Evolutionary conservation across 1,140 invertebrate genomes (phyloP).

Genomic region (Hypsibius dujardini): DNA sequence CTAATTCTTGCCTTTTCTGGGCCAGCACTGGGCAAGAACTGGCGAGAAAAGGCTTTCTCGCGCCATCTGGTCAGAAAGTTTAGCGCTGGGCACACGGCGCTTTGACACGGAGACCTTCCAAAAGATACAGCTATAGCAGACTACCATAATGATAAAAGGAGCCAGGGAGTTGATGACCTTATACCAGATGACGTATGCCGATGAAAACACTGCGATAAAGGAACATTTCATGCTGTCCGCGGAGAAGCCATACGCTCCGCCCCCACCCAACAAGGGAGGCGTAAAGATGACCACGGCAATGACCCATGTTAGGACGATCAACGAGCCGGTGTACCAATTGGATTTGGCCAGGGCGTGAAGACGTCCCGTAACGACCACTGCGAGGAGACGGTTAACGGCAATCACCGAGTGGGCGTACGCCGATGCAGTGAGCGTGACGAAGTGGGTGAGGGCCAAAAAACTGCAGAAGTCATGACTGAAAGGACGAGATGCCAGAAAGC

Average conservation of each 20-base stretch:
- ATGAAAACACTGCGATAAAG: neutral
- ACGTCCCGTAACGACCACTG: neutral
- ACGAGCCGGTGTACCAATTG: neutral
- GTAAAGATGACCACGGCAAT: slow-evolving; percentile 1
- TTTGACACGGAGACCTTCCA: neutral
- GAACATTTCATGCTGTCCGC: slow-evolving; percentile 1
- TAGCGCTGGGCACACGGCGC: neutral
- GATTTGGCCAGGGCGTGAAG: neutral
- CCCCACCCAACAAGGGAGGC: neutral
- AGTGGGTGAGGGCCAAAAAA: neutral
- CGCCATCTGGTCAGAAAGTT: too few relatives aligned
- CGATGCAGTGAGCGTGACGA: neutral
- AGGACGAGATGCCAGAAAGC: neutral
- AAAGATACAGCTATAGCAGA: neutral
- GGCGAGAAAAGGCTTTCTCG: too few relatives aligned
- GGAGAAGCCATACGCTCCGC: neutral
- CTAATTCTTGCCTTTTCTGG: too few relatives aligned
- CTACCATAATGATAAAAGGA: neutral
- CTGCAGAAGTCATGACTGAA: neutral
- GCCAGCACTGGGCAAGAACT: too few relatives aligned
- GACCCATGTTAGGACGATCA: neutral
- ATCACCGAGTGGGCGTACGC: neutral
- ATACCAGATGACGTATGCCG: neutral
- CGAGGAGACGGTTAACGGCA: neutral
- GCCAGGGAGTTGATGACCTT: neutral